Conservation (phyloP, 2,888 invertebrate species). For the Torymus tubicola region DNA sequence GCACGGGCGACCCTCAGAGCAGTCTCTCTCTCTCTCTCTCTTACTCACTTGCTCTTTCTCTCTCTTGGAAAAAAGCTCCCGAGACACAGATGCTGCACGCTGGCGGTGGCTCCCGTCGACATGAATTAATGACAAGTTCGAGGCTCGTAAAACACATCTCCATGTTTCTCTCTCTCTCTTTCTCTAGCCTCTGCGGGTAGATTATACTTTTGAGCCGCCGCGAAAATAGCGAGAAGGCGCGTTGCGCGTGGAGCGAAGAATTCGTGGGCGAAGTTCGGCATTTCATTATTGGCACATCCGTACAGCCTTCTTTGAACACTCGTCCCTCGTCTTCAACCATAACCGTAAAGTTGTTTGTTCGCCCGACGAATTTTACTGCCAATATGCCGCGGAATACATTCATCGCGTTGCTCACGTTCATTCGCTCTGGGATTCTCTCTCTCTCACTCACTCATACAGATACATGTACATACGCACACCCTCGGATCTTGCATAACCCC, state of each 20-base stretch:
- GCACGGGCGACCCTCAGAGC: too few relatives aligned
- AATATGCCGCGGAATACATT: slow-evolving; percentile 45
- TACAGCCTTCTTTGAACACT: slow-evolving; percentile 22
- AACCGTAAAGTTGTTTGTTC: slow-evolving; percentile 49
- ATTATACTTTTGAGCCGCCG: too few relatives aligned
- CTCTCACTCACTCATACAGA: too few relatives aligned
- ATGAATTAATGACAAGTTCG: slow-evolving; percentile 43
- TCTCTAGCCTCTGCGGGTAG: too few relatives aligned
- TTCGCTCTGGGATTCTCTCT: too few relatives aligned
- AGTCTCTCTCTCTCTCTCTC: too few relatives aligned
- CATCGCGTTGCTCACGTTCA: slow-evolving; percentile 17
- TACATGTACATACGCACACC: too few relatives aligned
- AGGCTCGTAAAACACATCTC: slow-evolving; percentile 33
- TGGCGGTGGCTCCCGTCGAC: background rate
- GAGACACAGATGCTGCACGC: slow-evolving; percentile 26
- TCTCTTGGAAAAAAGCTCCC: background rate
- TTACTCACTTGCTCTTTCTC: too few relatives aligned
- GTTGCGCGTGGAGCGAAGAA: too few relatives aligned
- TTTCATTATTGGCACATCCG: slow-evolving; percentile 31
- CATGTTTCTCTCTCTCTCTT: too few relatives aligned
- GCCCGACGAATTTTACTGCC: slow-evolving; percentile 37
- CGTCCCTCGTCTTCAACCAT: slow-evolving; percentile 1
- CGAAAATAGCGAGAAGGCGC: too few relatives aligned
- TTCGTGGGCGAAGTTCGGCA: slow-evolving; percentile 5
- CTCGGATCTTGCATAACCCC: too few relatives aligned